These are phyloP conservation scores for Ictalurus punctatus DNA, from an alignment of 2,113 vertebrate species.

Conservation along the genomic window DNA sequence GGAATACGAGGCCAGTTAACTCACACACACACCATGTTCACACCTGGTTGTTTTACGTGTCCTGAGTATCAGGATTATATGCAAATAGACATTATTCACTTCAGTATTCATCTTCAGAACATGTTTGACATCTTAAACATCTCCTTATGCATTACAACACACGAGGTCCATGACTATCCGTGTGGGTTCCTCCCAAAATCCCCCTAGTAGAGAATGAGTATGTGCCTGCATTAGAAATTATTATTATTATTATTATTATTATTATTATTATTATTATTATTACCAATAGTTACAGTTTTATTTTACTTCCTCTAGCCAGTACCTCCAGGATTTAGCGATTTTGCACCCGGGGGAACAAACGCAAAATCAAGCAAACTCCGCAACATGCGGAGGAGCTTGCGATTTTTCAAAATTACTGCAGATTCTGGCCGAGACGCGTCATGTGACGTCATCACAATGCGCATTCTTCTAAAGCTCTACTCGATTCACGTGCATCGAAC, in stretches of 20 bases:
- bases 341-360: too few species aligned
- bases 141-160: not conserved
- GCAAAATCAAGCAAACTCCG: too few species aligned
- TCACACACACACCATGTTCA: not conserved
- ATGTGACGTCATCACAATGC: too few species aligned
- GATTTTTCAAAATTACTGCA: too few species aligned
- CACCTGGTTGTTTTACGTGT: not conserved
- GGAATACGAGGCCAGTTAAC: constrained; percentile 83
- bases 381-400: too few species aligned
- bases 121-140: not conserved
- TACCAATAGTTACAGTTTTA: not conserved
- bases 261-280: not conserved
- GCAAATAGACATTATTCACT: not conserved
- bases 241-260: not conserved
- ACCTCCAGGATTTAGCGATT: too few species aligned
- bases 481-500: too few species aligned
- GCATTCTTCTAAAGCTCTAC: too few species aligned
- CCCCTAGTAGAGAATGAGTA: not conserved
- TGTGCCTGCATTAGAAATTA: not conserved
- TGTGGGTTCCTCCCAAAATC: not conserved
- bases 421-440: too few species aligned
- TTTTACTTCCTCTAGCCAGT: not conserved
- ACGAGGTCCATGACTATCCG: not conserved
- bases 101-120: not conserved
- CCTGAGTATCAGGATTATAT: not conserved